Base-by-base conservation (phyloP, 2,888 invertebrate species). In the Notodonta ziczac region DNA sequence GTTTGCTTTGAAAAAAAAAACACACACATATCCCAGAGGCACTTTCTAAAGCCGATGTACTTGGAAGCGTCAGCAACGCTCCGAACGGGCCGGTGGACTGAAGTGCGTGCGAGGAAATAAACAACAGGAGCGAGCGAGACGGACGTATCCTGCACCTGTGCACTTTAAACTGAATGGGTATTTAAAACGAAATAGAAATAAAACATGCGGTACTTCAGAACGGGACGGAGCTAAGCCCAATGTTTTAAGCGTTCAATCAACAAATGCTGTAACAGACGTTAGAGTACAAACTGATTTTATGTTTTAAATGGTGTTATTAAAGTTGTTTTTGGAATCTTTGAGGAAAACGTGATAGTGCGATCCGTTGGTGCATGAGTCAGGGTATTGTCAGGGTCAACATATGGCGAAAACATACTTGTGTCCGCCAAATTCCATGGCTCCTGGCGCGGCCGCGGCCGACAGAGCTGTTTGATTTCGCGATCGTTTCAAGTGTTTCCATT, bases 301-400 rank as follows among this genome's bases (percentile, higher is more conserved):
- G 59, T 64, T 74, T 67, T 73, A 70, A 63, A 0, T 0, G 0
- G 0, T 4, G 54, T 14, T 5, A 16, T 59, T 69, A 74, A 50
- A 58, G 69, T 68, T 35, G 12, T 44, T 63, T 62, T 72, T 64
- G 6, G 55, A 32, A 58, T 16, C 57, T 5, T 9, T 1, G 5
- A 61, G 76, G 54, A 52, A 62, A 65, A 62, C 56, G 65, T 69
- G 70, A 71, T 74, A 74, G 72, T 73, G 78, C 72, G 54, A 0
- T 39, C 32, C 72, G 57, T 54, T n/a, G 62, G 67, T 67, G 70
- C 57, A 64, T 72, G 70, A 72, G 73, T 68, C 72, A 79, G 83
- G 86, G 86, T 87, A 89, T 86, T 87, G 89, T 87, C 91, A 93
- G 90, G 92, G 92, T 91, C 92, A 89, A 86, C 91, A 91, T 90